Evolutionary conservation across 2,797 vertebrate genomes (phyloP), one percentile per base, ranked within the genome.

Genomic region (Huso huso): DNA sequence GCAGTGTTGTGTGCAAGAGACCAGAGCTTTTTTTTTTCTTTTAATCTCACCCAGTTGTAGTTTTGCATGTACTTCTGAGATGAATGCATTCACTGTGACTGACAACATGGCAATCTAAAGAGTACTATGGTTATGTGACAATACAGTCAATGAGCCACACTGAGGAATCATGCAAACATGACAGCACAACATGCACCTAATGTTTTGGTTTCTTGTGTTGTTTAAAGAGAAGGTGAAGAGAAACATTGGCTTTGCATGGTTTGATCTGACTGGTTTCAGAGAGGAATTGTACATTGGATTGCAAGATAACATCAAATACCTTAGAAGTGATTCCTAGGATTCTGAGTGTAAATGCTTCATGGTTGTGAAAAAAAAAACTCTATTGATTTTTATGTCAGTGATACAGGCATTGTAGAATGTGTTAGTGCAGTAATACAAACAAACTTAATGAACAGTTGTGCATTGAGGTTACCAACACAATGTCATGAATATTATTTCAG

Each of bases 111-210:
- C 61, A 15, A 58, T 66, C 70, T 37, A 37, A 37, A 37, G 37
- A 55, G n/a, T 55, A n/a, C n/a, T 55, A 37, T 55, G 6, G 69
- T 66, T 6, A 63, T 68, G 69, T 68, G 64, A 7, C 37, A 53
- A 74, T 71, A 55, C 53, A 66, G 65, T 65, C 10, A 51, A 76
- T 71, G 73, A 69, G 68, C 62, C 66, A 76, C 12, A 66, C 66
- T 76, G 57, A 74, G 70, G 73, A 64, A 77, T 70, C 84, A 85
- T 88, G 85, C 88, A 88, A 81, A 76, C 74, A 75, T 75, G 75
- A 82, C 73, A 73, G 75, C 76, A 81, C 75, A 66, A 76, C 86
- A 88, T 90, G 87, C 87, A 87, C 75, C 77, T 76, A 70, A 73
- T 64, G 66, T 62, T 76, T 37, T 1, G 52, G 73, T 72, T 55